Conservation (phyloP, 30 jellyfish, hydroid and myxozoan genomes). For the Chrysaora quinquecirrha region DNA sequence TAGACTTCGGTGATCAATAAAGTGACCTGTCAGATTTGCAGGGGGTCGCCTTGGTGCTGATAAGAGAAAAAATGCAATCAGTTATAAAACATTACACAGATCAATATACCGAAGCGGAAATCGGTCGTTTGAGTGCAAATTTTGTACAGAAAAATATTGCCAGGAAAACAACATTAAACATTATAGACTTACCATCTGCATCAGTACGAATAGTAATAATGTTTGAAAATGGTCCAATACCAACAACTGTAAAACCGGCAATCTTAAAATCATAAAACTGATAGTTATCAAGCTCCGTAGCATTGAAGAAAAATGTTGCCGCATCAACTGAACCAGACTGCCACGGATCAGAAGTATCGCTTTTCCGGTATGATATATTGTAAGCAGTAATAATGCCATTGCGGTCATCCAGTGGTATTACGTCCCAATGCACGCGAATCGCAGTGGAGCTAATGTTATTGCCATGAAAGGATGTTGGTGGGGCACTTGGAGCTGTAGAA, state of each 20-base stretch:
- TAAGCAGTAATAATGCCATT: conserved; percentile 27
- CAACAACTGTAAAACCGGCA: conserved; percentile 36
- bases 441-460: conserved; percentile 15
- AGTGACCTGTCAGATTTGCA: conserved; percentile 46
- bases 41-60: conserved; percentile 57
- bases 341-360: conserved; percentile 11
- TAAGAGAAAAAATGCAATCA: not conserved
- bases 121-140: too few relatives aligned
- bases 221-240: conserved; percentile 48
- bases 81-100: too few relatives aligned
- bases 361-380: not conserved
- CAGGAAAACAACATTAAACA: too few relatives aligned
- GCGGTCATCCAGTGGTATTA: conserved; percentile 13
- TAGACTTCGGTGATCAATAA: conserved; percentile 32
- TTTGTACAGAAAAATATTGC: too few relatives aligned
- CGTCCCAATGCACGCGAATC: conserved; percentile 15
- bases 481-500: conserved; percentile 41
- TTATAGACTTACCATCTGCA: conserved; percentile 65
- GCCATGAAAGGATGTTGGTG: conserved; percentile 23
- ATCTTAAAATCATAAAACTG: conserved; percentile 34
- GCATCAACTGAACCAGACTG: not conserved
- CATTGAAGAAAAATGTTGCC: not conserved
- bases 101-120: not conserved
- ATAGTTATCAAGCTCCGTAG: conserved; percentile 24
- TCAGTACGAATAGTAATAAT: conserved; percentile 25